Conservation (phyloP, 2,797 vertebrate species). For the Setipinna tenuifilis region DNA sequence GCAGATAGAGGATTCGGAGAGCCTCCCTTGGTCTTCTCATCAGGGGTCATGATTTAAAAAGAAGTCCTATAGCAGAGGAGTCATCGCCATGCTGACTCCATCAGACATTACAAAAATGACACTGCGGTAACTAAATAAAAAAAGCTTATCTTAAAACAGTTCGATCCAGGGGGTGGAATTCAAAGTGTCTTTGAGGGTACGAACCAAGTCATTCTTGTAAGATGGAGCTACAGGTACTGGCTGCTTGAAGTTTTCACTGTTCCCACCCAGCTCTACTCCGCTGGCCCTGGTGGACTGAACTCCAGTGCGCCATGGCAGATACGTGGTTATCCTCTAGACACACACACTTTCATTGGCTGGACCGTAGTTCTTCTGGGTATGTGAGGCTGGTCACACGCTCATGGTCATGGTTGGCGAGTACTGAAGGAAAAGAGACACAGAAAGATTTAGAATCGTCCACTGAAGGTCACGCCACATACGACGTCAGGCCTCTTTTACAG, state of each 20-base stretch:
- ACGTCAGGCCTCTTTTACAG: too few relatives aligned
- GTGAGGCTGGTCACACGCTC: slow-evolving; percentile 89
- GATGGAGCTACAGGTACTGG: not conserved
- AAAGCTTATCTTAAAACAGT: slow-evolving; percentile 13
- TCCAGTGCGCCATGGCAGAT: slow-evolving; percentile 32
- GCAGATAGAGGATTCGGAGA: not conserved
- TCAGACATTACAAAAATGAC: slow-evolving; percentile 18
- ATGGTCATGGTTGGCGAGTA: slow-evolving; percentile 99
- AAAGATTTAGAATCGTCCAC: not conserved
- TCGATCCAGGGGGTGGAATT: slow-evolving; percentile 7
- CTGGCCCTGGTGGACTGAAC: slow-evolving; percentile 13
- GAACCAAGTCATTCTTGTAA: not conserved
- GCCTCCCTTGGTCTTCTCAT: not conserved
- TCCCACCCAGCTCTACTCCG: not conserved
- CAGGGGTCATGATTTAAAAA: not conserved
- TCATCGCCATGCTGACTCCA: not conserved
- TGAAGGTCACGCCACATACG: not conserved
- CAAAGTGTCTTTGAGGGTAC: slow-evolving; percentile 11
- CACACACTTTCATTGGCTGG: not conserved
- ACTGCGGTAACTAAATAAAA: slow-evolving; percentile 13
- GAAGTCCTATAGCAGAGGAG: not conserved
- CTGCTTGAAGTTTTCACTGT: not conserved
- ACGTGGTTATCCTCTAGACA: slow-evolving; percentile 33
- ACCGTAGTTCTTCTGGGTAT: slow-evolving; percentile 10
- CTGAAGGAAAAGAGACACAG: slow-evolving; percentile 67